Evolutionary conservation across 2,797 vertebrate genomes (phyloP).

Genomic region (Anniella stebbinsi): DNA sequence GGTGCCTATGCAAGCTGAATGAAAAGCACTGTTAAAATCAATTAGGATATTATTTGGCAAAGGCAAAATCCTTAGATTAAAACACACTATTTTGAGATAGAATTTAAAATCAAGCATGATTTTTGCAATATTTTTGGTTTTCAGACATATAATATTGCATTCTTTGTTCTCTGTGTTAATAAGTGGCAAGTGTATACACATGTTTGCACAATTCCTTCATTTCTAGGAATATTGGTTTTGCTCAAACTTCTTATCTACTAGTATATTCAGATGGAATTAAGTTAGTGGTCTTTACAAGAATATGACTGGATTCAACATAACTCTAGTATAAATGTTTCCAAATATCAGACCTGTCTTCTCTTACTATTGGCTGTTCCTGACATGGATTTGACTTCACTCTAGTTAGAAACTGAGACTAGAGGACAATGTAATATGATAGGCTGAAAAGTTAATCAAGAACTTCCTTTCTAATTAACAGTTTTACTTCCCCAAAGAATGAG

Average conservation of each 20-base stretch:
- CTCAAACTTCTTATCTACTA: not conserved
- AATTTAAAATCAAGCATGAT: not conserved
- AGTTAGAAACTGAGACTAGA: conserved; percentile 23
- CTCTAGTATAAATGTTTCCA: not conserved
- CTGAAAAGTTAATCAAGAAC: conserved; percentile 53
- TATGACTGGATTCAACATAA: not conserved
- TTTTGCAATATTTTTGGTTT: conserved; percentile 1
- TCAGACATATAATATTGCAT: not conserved
- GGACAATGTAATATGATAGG: conserved; percentile 23
- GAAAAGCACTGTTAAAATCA: not conserved
- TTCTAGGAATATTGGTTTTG: not conserved
- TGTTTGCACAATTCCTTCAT: not conserved
- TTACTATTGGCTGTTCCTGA: not conserved
- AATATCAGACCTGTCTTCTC: not conserved
- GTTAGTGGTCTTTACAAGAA: not conserved
- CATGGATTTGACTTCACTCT: not conserved
- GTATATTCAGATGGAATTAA: not conserved
- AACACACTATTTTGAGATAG: not conserved
- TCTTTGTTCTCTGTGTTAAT: not conserved
- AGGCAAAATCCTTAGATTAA: not conserved
- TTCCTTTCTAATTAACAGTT: conserved; percentile 45
- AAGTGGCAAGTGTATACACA: not conserved
- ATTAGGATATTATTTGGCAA: not conserved
- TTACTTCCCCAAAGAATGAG: conserved; percentile 62
- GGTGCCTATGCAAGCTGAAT: not conserved